A percentile compares a stretch with the other conserved stretches of the same genome.
These are phyloP conservation scores for Dasysyrphus albostriatus DNA, from an alignment of 2,888 invertebrate genomes.

Conservation along the genomic window DNA sequence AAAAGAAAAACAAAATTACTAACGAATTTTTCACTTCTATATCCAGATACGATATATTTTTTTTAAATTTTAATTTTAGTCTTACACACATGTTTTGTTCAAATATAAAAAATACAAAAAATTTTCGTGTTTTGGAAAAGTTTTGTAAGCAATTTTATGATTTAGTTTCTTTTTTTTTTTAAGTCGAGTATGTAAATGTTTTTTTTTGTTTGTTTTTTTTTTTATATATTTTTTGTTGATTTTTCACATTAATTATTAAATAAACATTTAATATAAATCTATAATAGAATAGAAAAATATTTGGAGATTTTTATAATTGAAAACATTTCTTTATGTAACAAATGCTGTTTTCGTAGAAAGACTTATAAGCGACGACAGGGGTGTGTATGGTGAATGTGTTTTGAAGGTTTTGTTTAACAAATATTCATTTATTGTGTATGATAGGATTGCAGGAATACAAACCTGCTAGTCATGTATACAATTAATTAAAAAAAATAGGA, in stretches of 20 bases:
- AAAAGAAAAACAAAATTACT: conserved; percentile 13
- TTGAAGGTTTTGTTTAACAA: conserved; percentile 1
- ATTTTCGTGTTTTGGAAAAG: conserved; percentile 30
- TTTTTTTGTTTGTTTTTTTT: conserved; percentile 7
- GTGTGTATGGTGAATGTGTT: not conserved
- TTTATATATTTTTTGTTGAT: conserved; percentile 10
- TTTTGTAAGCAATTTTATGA: conserved; percentile 40
- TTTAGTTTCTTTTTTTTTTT: conserved; percentile 6
- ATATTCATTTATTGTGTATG: conserved; percentile 1
- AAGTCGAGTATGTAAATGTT: conserved; percentile 18
- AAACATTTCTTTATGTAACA: conserved; percentile 18
- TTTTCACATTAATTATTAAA: conserved; percentile 46
- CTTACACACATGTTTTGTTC: conserved; percentile 47
- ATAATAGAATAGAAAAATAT: conserved; percentile 57
- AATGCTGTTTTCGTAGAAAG: conserved; percentile 10
- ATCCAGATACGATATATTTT: conserved; percentile 40
- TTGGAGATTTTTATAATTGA: conserved; percentile 13
- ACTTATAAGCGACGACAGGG: conserved; percentile 4
- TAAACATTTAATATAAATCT: conserved; percentile 34
- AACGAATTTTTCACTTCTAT: conserved; percentile 26
- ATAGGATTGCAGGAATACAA: conserved; percentile 17
- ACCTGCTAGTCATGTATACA: conserved; percentile 9
- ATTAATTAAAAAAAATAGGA: not conserved
- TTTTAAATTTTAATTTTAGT: conserved; percentile 11
- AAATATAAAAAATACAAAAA: conserved; percentile 67